Conservation (phyloP, 2,888 invertebrate species). For the Rhamnusium bicolor region DNA sequence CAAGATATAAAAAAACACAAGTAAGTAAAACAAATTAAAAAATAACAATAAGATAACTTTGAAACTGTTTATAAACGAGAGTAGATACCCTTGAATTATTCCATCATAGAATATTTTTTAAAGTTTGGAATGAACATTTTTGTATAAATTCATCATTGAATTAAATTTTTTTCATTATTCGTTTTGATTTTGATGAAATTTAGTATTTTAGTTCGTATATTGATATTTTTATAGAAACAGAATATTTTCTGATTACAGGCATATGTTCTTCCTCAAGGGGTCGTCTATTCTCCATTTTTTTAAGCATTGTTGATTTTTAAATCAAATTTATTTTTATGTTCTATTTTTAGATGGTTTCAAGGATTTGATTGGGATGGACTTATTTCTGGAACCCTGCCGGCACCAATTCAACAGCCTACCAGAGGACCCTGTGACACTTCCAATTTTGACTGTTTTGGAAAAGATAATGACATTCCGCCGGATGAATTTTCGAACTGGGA, state of each 20-base stretch:
- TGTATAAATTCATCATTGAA: too few relatives aligned
- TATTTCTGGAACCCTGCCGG: constrained; percentile 72
- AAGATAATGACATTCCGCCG: constrained; percentile 78
- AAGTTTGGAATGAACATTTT: too few relatives aligned
- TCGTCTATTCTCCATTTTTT: too few relatives aligned
- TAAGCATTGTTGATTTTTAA: too few relatives aligned
- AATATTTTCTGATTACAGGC: too few relatives aligned
- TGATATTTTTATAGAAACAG: too few relatives aligned
- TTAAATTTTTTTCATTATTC: too few relatives aligned
- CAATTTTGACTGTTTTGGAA: constrained; percentile 80
- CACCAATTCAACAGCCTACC: constrained; percentile 75
- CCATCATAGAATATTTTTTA: too few relatives aligned
- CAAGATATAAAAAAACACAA: constrained; percentile 80
- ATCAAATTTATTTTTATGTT: constrained; percentile 40
- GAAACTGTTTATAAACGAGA: neutral
- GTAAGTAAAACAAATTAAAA: constrained; percentile 65
- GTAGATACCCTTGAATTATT: too few relatives aligned
- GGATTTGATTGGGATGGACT: constrained; percentile 85
- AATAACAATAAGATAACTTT: neutral
- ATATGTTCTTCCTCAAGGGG: too few relatives aligned
- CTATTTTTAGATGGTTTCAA: constrained; percentile 83
- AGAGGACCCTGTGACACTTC: constrained; percentile 78
- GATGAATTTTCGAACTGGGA: constrained; percentile 83
- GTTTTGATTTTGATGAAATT: too few relatives aligned
- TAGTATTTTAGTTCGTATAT: too few relatives aligned